phyloP scores from a whole-genome alignment of 2,797 vertebrate species.

The Gallirallus australis region DNA sequence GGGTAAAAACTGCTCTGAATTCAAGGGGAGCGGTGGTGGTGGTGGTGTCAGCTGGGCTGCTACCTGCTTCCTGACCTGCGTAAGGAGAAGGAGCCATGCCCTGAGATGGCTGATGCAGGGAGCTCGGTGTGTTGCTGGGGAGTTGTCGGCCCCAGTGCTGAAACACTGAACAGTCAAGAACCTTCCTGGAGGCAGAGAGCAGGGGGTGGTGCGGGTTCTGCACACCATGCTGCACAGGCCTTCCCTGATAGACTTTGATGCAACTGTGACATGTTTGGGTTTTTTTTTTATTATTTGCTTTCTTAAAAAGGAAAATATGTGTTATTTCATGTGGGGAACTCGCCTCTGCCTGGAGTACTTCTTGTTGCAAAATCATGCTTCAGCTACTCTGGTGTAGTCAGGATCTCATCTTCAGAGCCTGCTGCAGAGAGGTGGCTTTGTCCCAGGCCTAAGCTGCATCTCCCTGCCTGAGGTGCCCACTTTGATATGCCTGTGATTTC shows the following conservation, averaged over 20 bases:
- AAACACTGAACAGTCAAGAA: fast-evolving
- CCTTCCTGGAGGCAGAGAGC: background rate
- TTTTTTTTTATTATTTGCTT: no score
- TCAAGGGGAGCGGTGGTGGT: no score
- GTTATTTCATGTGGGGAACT: background rate
- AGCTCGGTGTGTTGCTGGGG: background rate
- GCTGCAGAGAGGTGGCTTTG: background rate
- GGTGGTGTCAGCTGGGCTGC: background rate
- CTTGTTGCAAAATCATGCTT: background rate
- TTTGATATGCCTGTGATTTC: fast-evolving
- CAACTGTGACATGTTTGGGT: no score
- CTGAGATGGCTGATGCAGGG: background rate
- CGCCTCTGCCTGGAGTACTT: background rate
- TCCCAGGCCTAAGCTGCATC: background rate
- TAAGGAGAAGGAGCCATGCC: background rate
- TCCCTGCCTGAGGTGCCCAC: background rate
- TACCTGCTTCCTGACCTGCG: background rate
- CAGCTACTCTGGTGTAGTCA: background rate
- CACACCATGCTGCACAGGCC: fast-evolving
- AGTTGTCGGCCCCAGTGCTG: background rate
- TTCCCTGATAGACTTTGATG: background rate
- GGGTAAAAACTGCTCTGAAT: background rate
- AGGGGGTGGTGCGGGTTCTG: fast-evolving
- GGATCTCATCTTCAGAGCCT: background rate
- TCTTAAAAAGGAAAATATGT: background rate